Evolutionary conservation across 1,140 invertebrate genomes (phyloP).

Genomic region (Drosophila ambigua): DNA sequence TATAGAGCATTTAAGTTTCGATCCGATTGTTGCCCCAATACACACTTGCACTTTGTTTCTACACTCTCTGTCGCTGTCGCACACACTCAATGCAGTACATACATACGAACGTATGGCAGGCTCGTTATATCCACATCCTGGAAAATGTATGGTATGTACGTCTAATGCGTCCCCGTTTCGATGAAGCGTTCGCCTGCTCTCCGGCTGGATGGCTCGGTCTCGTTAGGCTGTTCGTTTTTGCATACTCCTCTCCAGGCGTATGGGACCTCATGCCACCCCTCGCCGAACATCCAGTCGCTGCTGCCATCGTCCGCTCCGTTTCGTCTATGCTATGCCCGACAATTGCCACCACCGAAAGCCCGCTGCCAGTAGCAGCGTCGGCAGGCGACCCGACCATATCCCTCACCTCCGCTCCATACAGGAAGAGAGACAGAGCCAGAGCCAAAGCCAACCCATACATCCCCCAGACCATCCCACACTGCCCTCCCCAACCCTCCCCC

Average conservation of each 20-base stretch:
- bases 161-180: slow-evolving; percentile 41
- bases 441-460: slow-evolving; percentile 19
- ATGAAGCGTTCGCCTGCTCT: slow-evolving; percentile 54
- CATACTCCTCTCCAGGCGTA: slow-evolving; percentile 34
- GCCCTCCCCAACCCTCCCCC: slow-evolving; percentile 20
- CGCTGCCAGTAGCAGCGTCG: slow-evolving; percentile 21
- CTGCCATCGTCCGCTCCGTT: slow-evolving; percentile 38
- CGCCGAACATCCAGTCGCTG: slow-evolving; percentile 4
- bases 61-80: slow-evolving; percentile 38
- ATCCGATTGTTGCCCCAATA: slow-evolving; percentile 7
- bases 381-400: slow-evolving; percentile 12
- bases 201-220: slow-evolving; percentile 32
- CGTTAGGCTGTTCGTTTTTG: slow-evolving; percentile 59
- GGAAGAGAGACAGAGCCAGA: slow-evolving; percentile 6
- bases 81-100: slow-evolving; percentile 4
- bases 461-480: slow-evolving; percentile 7
- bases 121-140: slow-evolving; percentile 76
- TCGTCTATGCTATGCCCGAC: slow-evolving; percentile 45
- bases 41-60: slow-evolving; percentile 60
- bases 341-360: slow-evolving; percentile 71
- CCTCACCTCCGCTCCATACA: slow-evolving; percentile 42
- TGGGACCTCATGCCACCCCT: slow-evolving; percentile 13
- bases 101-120: slow-evolving; percentile 31
- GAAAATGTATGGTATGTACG: slow-evolving; percentile 37
- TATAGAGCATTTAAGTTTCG: too few species aligned